Percentiles rank a stretch among this genome's conserved stretches.
phyloP scores from a whole-genome alignment of 53 echinoderm and acorn worm genomes.

The Holothuria scabra region DNA sequence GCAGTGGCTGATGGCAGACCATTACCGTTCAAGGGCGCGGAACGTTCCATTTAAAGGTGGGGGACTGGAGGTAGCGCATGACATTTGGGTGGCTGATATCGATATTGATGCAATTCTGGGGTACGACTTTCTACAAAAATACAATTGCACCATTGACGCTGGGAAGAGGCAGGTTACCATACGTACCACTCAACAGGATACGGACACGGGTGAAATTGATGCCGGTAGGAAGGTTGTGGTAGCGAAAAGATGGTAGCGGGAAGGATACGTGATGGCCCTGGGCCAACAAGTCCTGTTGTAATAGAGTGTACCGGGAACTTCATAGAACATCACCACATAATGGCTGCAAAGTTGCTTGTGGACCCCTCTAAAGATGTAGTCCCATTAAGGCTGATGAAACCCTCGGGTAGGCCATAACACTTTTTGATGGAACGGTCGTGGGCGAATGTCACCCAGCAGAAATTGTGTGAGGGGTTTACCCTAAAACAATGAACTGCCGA shows the following conservation, averaged over 20 bases:
- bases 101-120: no score
- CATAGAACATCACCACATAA: no score
- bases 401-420: neutral
- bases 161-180: neutral
- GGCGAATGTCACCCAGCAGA: slow-evolving; percentile 34
- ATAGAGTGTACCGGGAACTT: slow-evolving; percentile 5
- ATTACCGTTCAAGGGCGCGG: no score
- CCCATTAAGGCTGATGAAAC: slow-evolving; percentile 15
- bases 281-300: neutral
- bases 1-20: neutral
- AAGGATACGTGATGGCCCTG: no score
- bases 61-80: slow-evolving; percentile 6
- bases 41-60: neutral
- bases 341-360: no score
- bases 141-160: no score
- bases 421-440: neutral
- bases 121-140: no score
- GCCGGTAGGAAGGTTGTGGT: slow-evolving; percentile 6
- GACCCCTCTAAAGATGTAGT: no score
- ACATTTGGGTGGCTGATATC: neutral
- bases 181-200: neutral
- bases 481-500: no score
- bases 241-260: slow-evolving; percentile 26
- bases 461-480: no score
- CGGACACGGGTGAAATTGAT: neutral